Conservation (phyloP, 2,888 invertebrate genomes). For the Ecdyonurus torrentis region DNA sequence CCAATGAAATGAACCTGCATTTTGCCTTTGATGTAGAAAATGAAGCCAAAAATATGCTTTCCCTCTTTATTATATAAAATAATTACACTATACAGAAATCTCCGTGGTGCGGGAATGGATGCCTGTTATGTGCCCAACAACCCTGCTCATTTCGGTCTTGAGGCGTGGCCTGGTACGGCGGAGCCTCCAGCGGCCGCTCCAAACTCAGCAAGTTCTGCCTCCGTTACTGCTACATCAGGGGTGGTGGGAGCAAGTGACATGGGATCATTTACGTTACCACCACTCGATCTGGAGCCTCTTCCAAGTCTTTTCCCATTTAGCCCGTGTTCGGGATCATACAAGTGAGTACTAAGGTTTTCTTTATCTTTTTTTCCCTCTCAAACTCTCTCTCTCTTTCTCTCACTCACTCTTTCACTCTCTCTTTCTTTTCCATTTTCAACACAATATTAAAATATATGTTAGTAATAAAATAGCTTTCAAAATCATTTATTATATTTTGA, state of each 20-base stretch:
- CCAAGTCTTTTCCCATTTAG: conserved; percentile 77
- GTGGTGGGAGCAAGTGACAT: conserved; percentile 46
- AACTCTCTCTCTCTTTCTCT: too few species aligned
- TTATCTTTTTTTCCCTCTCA: too few species aligned
- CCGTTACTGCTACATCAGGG: conserved; percentile 22
- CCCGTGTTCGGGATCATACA: conserved; percentile 59
- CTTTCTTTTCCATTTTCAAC: too few species aligned
- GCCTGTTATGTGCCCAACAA: conserved; percentile 19
- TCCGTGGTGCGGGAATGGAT: conserved; percentile 13
- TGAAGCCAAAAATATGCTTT: too few species aligned
- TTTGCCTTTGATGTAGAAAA: too few species aligned
- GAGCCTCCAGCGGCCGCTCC: conserved; percentile 7
- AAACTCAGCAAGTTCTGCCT: conserved; percentile 23
- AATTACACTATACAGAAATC: background rate
- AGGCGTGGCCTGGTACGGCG: conserved; percentile 10
- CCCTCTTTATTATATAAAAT: too few species aligned
- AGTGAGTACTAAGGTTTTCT: conserved; percentile 40
- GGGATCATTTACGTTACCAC: conserved; percentile 68
- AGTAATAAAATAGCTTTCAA: too few species aligned
- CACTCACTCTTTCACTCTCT: too few species aligned
- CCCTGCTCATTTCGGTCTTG: conserved; percentile 14
- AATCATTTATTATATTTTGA: too few species aligned
- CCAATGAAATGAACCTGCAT: too few species aligned
- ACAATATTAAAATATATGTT: too few species aligned
- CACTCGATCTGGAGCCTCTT: conserved; percentile 70